These are phyloP conservation scores for Rousettus leschenaultii DNA, from an alignment of 2,113 vertebrate genomes.

Conservation along the genomic window DNA sequence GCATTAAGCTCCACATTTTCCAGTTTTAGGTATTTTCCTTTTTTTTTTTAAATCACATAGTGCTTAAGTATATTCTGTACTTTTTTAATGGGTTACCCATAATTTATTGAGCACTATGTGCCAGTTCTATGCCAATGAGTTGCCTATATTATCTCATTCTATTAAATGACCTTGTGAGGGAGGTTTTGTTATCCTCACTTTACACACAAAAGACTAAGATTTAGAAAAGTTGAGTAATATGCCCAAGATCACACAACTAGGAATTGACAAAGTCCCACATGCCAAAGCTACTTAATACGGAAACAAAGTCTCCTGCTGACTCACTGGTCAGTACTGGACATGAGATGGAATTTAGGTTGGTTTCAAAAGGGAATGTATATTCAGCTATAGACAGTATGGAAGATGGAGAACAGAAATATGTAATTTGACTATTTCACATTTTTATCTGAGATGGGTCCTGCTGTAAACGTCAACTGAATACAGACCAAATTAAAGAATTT, in stretches of 20 bases:
- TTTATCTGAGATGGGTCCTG: neutral
- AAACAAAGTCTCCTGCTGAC: neutral
- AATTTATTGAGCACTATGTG: neutral
- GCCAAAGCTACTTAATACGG: neutral
- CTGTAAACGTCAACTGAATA: neutral
- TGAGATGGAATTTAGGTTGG: neutral
- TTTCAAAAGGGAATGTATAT: neutral
- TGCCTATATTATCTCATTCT: neutral
- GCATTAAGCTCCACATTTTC: neutral
- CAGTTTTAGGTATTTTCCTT: neutral
- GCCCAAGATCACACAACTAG: neutral
- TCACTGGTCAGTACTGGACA: neutral
- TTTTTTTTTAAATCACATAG: neutral
- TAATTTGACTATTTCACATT: constrained; percentile 6
- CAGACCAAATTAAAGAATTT: neutral
- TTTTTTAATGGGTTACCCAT: neutral
- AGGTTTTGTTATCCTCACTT: neutral
- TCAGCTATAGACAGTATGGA: neutral
- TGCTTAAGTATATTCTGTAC: neutral
- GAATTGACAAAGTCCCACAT: neutral
- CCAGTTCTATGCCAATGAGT: neutral
- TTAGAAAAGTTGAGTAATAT: neutral
- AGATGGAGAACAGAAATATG: neutral
- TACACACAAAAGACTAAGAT: neutral
- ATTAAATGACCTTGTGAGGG: neutral